phyloP scores from a whole-genome alignment of 2,113 vertebrate genomes.

The Scopus umbretta region DNA sequence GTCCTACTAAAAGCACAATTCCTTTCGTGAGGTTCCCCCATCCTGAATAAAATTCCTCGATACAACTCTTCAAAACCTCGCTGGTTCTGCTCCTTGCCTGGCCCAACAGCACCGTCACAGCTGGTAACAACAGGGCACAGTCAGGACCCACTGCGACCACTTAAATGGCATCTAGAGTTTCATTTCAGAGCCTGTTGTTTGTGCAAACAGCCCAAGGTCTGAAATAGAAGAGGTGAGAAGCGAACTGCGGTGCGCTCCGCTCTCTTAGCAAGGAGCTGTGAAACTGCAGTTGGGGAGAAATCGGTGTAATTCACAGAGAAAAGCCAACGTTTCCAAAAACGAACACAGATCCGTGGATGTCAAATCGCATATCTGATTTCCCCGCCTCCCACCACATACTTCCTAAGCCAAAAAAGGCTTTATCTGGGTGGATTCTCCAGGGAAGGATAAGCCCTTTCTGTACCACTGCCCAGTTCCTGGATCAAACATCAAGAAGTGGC shows the following conservation, averaged over 20 bases:
- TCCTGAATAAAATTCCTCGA: neutral
- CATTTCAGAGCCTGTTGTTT: neutral
- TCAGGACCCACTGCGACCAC: neutral
- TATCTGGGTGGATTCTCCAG: neutral
- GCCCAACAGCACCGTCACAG: neutral
- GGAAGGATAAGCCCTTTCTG: neutral
- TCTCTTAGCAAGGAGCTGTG: neutral
- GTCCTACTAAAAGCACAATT: neutral
- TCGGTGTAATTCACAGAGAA: neutral
- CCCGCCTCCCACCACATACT: neutral
- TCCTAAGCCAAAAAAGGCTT: neutral
- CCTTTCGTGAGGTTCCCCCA: neutral
- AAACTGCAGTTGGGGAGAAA: neutral
- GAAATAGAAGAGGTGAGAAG: neutral
- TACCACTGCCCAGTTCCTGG: neutral
- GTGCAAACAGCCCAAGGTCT: neutral
- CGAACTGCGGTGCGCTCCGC: neutral
- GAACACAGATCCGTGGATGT: neutral
- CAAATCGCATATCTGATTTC: neutral
- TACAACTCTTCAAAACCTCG: accelerated
- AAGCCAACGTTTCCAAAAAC: neutral
- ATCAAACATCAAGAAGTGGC: accelerated
- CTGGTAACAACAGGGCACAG: neutral
- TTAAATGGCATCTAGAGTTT: neutral
- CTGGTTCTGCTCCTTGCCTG: neutral